Evolutionary conservation across 2,113 vertebrate species (phyloP).

Genomic region (Aegithalos caudatus): DNA sequence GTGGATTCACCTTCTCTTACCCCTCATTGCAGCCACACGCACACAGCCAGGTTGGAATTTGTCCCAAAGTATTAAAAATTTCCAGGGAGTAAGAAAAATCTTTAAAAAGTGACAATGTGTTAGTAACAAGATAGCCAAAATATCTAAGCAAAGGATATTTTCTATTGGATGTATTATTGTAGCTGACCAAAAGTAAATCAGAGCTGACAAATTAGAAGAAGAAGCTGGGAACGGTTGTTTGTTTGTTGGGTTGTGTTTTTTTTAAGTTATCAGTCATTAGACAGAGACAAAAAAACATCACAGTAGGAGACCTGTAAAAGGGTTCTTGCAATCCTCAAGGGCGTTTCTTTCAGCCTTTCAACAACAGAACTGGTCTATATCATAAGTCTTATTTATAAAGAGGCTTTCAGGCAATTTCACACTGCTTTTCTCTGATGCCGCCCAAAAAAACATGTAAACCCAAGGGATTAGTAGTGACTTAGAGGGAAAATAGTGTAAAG

Average conservation of each 20-base stretch:
- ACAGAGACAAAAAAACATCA: constrained; percentile 34
- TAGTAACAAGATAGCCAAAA: not conserved
- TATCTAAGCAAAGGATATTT: not conserved
- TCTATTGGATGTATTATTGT: not conserved
- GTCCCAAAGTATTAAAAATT: not conserved
- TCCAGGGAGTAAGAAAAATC: not conserved
- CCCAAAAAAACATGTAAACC: constrained; percentile 77
- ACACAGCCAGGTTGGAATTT: not conserved
- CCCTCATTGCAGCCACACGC: not conserved
- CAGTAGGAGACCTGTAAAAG: constrained; percentile 60
- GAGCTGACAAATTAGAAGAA: constrained; percentile 13
- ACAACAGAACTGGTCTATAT: constrained; percentile 71
- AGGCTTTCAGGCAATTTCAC: constrained; percentile 81
- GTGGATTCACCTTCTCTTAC: not conserved
- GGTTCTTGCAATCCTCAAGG: constrained; percentile 48
- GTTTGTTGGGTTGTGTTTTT: not conserved
- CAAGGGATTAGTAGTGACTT: constrained; percentile 78
- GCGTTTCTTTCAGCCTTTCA: constrained; percentile 69
- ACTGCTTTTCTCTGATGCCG: constrained; percentile 72
- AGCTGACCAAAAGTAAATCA: not conserved
- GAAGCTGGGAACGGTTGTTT: not conserved
- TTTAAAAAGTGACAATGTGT: not conserved
- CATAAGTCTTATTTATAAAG: constrained; percentile 77
- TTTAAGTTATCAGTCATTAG: constrained; percentile 55
- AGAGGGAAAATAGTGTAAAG: constrained; percentile 76